Evolutionary conservation across 2,888 invertebrate genomes (phyloP).

Genomic region (Electrophaes corylata): DNA sequence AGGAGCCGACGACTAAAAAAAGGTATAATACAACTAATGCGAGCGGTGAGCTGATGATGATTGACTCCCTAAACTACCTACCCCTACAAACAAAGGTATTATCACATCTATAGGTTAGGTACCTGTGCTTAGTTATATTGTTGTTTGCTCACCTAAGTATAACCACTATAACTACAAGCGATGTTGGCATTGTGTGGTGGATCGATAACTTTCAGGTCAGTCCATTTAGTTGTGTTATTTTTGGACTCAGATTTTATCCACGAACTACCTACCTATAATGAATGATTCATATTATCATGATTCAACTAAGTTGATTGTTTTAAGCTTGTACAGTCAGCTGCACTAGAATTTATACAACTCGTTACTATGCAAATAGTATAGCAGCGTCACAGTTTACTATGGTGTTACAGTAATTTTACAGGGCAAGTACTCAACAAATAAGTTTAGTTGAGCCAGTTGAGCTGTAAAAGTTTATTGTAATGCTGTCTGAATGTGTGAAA

Average conservation of each 20-base stretch:
- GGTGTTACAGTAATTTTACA: no score
- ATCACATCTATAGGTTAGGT: not conserved
- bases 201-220: constrained; percentile 58
- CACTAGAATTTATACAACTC: no score
- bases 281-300: constrained; percentile 5
- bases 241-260: constrained; percentile 44
- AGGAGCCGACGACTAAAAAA: no score
- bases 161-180: not conserved
- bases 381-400: no score
- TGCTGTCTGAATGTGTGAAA: no score
- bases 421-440: no score
- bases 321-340: not conserved
- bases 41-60: not conserved
- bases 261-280: constrained; percentile 5
- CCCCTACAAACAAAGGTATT: no score
- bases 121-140: not conserved
- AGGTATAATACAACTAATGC: not conserved
- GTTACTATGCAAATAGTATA: no score
- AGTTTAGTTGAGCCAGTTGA: no score
- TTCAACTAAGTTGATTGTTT: not conserved
- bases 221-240: constrained; percentile 54
- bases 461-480: no score
- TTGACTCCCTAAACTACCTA: no score
- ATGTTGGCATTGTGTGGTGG: constrained; percentile 28
- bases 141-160: not conserved